These are phyloP conservation scores for Lymantria dispar DNA, from an alignment of 2,888 invertebrate species.

Conservation along the genomic window DNA sequence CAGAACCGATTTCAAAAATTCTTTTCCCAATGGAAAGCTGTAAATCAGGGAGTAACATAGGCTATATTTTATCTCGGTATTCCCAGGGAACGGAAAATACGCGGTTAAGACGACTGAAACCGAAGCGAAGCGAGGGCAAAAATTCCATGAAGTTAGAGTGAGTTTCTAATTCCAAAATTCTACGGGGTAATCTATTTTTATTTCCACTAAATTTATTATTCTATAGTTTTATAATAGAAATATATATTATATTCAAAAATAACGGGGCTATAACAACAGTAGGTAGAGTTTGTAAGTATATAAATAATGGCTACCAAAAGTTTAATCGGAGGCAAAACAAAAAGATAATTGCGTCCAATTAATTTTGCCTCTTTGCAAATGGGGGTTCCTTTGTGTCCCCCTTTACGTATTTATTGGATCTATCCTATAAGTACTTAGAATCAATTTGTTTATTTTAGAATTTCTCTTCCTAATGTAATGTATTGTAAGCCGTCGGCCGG, in stretches of 20 bases:
- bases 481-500: constrained; percentile 26
- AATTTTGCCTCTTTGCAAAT: constrained; percentile 73
- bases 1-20: too few species aligned
- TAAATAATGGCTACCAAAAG: constrained; percentile 65
- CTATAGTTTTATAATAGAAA: background rate
- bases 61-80: too few species aligned
- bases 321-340: constrained; percentile 65
- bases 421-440: constrained; percentile 41
- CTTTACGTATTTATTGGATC: constrained; percentile 59
- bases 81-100: too few species aligned
- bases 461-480: constrained; percentile 46
- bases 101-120: too few species aligned
- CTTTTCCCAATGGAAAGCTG: too few species aligned
- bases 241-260: background rate
- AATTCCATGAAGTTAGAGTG: too few species aligned
- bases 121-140: too few species aligned
- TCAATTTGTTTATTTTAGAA: constrained; percentile 62
- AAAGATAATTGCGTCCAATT: constrained; percentile 77
- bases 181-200: too few species aligned
- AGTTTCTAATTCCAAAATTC: too few species aligned
- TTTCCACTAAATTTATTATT: too few species aligned
- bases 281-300: constrained; percentile 49
- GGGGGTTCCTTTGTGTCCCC: constrained; percentile 52
- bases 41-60: too few species aligned
- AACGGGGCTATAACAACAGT: constrained; percentile 28